These are phyloP conservation scores for Ophion ventricosus DNA, from an alignment of 2,888 invertebrate genomes.

Conservation along the genomic window DNA sequence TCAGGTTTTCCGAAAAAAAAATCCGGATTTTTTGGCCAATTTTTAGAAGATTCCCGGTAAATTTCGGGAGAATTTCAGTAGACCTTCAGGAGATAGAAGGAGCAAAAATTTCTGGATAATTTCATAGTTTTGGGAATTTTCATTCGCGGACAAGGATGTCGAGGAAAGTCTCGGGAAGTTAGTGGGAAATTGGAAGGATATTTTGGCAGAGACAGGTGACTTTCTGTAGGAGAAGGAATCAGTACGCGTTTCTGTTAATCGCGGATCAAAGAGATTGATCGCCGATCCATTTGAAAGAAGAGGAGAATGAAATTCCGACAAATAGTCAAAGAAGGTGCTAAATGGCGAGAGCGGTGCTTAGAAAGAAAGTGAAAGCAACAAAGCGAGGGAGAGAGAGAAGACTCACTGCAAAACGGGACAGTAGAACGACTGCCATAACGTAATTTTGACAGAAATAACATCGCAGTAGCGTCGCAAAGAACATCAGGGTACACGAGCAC, in stretches of 20 bases:
- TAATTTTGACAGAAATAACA: slow-evolving; percentile 83
- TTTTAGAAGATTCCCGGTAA: no score
- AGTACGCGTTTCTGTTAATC: not conserved
- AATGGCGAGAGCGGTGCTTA: slow-evolving; percentile 43
- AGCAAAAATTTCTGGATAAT: not conserved
- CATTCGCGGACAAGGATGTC: no score
- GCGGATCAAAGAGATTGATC: slow-evolving; percentile 28
- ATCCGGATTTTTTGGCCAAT: no score
- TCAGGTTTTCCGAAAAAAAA: no score
- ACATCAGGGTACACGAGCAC: slow-evolving; percentile 16
- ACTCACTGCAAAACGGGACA: slow-evolving; percentile 69
- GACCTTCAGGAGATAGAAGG: no score
- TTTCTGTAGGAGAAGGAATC: not conserved
- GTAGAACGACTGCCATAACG: slow-evolving; percentile 77
- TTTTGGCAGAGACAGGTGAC: no score
- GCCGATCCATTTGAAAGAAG: slow-evolving; percentile 33
- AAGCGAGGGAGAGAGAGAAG: slow-evolving; percentile 44
- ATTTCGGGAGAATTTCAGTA: no score
- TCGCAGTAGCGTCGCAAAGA: slow-evolving; percentile 66
- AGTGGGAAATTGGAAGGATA: no score
- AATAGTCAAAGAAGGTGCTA: slow-evolving; percentile 52
- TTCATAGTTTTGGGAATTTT: not conserved
- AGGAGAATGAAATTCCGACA: not conserved
- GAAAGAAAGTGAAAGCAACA: not conserved
- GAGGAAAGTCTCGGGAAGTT: no score